Percentiles rank a stretch among this genome's conserved stretches.
These are phyloP conservation scores for Tiliacea citrago DNA, from an alignment of 2,888 invertebrate genomes.

Conservation along the genomic window DNA sequence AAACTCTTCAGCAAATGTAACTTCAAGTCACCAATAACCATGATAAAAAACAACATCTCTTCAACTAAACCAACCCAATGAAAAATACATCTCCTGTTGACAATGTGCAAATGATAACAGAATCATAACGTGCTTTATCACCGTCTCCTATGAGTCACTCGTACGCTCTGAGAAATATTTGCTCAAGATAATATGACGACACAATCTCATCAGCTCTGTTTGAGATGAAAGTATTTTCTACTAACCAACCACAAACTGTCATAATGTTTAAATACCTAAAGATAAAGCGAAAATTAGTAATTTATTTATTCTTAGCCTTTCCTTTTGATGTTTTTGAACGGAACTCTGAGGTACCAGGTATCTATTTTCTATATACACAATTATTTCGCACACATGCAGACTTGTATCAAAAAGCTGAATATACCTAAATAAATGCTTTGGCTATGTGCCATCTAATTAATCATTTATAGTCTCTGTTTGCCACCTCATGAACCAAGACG, in stretches of 20 bases:
- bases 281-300: neutral
- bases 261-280: constrained; percentile 28
- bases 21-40: neutral
- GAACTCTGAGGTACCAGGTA: constrained; percentile 3
- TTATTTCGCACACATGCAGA: neutral
- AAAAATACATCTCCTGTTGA: constrained; percentile 5
- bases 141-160: constrained; percentile 45
- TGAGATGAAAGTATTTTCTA: constrained; percentile 48
- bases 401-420: constrained; percentile 20
- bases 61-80: constrained; percentile 7
- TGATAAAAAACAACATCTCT: neutral
- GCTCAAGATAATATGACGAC: constrained; percentile 22
- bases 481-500: neutral
- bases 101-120: constrained; percentile 47
- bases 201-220: constrained; percentile 23
- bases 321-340: constrained; percentile 8
- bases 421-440: constrained; percentile 26
- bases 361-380: constrained; percentile 1
- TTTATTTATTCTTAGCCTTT: constrained; percentile 1
- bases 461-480: neutral
- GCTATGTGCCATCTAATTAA: constrained; percentile 50
- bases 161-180: constrained; percentile 34
- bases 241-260: constrained; percentile 19
- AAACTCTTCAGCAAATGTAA: neutral
- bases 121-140: constrained; percentile 43